Evolutionary conservation across 2,113 vertebrate genomes (phyloP).

Genomic region (Balaenoptera acutorostrata): DNA sequence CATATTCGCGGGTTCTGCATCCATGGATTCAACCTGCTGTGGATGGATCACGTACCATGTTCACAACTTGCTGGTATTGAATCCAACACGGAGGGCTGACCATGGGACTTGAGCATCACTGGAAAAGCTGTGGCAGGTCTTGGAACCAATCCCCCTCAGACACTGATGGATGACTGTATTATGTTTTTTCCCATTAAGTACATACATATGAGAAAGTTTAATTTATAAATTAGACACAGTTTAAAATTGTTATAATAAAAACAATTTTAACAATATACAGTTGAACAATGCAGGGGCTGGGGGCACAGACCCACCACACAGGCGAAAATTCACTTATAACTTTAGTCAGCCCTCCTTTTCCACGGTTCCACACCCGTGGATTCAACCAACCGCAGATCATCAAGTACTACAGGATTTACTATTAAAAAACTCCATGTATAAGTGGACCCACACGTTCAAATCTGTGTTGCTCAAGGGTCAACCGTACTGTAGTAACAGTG

Average conservation of each 20-base stretch:
- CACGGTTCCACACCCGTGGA: not conserved
- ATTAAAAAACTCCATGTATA: not conserved
- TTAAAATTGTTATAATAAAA: not conserved
- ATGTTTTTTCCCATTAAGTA: not conserved
- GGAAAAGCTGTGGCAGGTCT: not conserved
- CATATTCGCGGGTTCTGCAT: not conserved
- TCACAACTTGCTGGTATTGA: not conserved
- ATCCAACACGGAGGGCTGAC: not conserved
- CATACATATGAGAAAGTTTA: not conserved
- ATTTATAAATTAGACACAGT: not conserved
- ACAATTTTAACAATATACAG: not conserved
- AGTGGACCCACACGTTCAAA: not conserved
- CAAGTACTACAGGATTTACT: not conserved
- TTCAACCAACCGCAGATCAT: too few relatives aligned
- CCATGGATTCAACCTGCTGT: not conserved
- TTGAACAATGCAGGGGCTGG: not conserved
- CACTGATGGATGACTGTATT: not conserved
- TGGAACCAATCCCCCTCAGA: not conserved
- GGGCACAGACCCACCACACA: not conserved
- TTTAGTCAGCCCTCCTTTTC: not conserved
- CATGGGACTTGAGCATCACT: not conserved
- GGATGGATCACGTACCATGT: not conserved
- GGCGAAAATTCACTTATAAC: not conserved
- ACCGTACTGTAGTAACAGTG: not conserved
- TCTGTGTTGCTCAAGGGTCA: not conserved